These are phyloP conservation scores for Botia almorhae DNA, from an alignment of 2,797 vertebrate species.

Conservation along the genomic window DNA sequence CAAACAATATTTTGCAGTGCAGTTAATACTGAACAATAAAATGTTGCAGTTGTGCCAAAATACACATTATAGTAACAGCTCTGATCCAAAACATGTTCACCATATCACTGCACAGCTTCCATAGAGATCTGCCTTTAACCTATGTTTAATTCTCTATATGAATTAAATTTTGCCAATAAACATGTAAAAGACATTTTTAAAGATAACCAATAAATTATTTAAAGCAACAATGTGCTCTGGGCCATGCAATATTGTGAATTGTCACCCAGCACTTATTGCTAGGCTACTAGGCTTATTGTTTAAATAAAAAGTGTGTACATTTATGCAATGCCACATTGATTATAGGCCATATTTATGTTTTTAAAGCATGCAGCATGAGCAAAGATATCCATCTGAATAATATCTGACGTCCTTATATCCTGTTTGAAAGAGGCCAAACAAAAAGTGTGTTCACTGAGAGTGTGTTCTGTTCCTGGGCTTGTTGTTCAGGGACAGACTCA, in stretches of 20 bases:
- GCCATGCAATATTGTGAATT: not conserved
- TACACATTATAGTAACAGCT: no score
- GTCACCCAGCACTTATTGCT: no score
- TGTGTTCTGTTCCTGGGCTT: constrained; percentile 21
- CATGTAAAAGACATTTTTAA: no score
- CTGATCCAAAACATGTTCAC: no score
- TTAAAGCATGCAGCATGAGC: constrained; percentile 19
- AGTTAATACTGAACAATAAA: not conserved
- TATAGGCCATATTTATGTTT: not conserved
- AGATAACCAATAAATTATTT: no score
- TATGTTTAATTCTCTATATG: no score
- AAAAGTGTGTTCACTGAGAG: constrained; percentile 34
- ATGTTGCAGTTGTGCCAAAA: no score
- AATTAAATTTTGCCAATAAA: no score
- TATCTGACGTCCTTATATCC: constrained; percentile 57
- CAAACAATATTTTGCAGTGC: not conserved
- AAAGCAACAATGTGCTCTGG: not conserved
- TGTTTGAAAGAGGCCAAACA: constrained; percentile 45
- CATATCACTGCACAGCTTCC: no score
- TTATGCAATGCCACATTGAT: not conserved
- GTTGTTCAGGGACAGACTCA: constrained; percentile 46
- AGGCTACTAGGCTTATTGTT: not conserved
- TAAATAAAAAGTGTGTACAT: not conserved
- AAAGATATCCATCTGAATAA: constrained; percentile 56
- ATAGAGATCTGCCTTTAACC: no score